phyloP scores from a whole-genome alignment of 2,888 invertebrate species.

The Quadriops clusia region DNA sequence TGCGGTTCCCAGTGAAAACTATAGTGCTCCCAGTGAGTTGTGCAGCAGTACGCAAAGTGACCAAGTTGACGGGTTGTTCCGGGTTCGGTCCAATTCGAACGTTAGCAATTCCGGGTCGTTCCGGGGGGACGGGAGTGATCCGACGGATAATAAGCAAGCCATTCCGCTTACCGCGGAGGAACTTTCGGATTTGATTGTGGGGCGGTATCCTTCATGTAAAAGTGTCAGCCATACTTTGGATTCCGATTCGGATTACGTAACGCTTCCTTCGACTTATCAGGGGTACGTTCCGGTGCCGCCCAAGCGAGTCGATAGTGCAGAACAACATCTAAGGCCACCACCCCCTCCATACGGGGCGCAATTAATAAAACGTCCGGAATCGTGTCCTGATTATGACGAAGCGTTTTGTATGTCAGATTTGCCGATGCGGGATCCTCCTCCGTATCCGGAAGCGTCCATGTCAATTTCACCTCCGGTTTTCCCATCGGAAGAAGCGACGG shows the following conservation, averaged over 20 bases:
- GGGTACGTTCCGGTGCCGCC: slow-evolving; percentile 54
- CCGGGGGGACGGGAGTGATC: slow-evolving; percentile 82
- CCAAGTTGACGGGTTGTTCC: slow-evolving; percentile 42
- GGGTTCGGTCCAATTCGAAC: slow-evolving; percentile 65
- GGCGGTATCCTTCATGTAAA: slow-evolving; percentile 62
- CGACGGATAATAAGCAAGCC: slow-evolving; percentile 49
- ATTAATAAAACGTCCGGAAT: slow-evolving; percentile 18
- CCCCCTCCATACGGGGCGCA: slow-evolving; percentile 37
- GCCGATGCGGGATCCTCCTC: slow-evolving; percentile 50
- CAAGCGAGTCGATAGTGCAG: slow-evolving; percentile 52
- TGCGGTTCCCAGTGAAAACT: slow-evolving; percentile 27
- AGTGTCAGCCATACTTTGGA: slow-evolving; percentile 77
- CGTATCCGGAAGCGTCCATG: slow-evolving; percentile 44
- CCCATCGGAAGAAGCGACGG: slow-evolving; percentile 58
- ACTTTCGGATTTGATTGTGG: slow-evolving; percentile 71
- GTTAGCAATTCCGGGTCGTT: slow-evolving; percentile 70
- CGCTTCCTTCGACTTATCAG: slow-evolving; percentile 46
- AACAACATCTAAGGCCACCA: slow-evolving; percentile 34
- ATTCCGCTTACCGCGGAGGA: slow-evolving; percentile 71
- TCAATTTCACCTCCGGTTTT: slow-evolving; percentile 44
- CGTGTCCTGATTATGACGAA: slow-evolving; percentile 26
- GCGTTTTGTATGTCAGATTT: slow-evolving; percentile 22
- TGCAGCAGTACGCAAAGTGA: slow-evolving; percentile 21
- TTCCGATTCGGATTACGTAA: slow-evolving; percentile 83
- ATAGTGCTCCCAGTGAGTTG: slow-evolving; percentile 23